Evolutionary conservation across 2,113 vertebrate genomes (phyloP).

Genomic region (Ornithorhynchus anatinus): DNA sequence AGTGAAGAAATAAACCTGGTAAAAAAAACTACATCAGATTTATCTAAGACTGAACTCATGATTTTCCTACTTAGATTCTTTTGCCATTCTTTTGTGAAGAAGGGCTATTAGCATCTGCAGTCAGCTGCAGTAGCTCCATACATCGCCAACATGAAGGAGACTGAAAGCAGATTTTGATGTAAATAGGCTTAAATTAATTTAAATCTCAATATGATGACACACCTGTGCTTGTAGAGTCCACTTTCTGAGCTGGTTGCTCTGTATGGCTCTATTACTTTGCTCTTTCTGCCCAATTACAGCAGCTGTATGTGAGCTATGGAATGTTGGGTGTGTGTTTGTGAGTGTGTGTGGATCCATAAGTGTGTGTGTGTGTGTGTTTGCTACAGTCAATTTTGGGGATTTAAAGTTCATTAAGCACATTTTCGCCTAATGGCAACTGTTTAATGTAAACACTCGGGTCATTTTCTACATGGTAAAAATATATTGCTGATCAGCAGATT

Average conservation of each 20-base stretch:
- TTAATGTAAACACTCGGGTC: constrained; percentile 6
- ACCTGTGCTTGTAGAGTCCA: constrained; percentile 33
- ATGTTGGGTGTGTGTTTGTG: too few species aligned
- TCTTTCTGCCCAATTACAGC: too few species aligned
- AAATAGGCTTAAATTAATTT: constrained; percentile 56
- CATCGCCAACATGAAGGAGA: constrained; percentile 38
- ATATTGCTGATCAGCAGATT: constrained; percentile 37
- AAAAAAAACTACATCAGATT: background rate
- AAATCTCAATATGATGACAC: constrained; percentile 37
- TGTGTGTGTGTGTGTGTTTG: background rate
- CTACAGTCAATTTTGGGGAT: background rate
- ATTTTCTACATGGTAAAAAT: constrained; percentile 48
- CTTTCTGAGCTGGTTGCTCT: constrained; percentile 17
- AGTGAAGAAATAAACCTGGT: background rate
- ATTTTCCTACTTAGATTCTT: constrained; percentile 8
- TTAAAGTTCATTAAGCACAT: constrained; percentile 4
- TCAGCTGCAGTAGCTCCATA: constrained; percentile 53
- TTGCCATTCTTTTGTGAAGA: background rate
- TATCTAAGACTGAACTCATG: background rate
- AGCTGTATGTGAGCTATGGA: too few species aligned
- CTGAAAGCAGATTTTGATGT: constrained; percentile 50
- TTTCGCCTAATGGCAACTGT: background rate
- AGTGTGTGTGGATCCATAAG: too few species aligned
- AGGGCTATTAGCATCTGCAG: background rate
- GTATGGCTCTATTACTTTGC: too few species aligned